phyloP scores from a whole-genome alignment of 2,888 invertebrate genomes.

The Philhelius pedissequus region DNA sequence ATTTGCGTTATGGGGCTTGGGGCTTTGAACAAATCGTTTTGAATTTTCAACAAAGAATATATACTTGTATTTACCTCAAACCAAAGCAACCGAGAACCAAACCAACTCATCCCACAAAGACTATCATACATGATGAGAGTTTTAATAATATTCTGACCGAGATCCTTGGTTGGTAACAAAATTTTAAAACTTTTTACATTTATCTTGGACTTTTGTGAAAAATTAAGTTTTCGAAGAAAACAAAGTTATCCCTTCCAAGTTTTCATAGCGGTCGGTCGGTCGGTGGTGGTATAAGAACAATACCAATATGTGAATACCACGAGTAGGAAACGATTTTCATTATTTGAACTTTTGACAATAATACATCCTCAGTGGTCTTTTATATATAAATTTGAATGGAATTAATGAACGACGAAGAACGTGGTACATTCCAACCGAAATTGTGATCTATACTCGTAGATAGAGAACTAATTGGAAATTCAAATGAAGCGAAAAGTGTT shows the following conservation, averaged over 20 bases:
- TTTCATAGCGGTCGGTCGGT: too few relatives aligned
- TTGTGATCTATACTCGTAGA: too few relatives aligned
- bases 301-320: too few relatives aligned
- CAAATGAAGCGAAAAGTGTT: not conserved
- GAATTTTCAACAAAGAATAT: not conserved
- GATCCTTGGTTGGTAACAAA: not conserved
- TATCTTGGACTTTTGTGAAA: slow-evolving; percentile 3
- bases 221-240: slow-evolving; percentile 4
- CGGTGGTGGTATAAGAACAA: not conserved
- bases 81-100: not conserved
- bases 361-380: not conserved
- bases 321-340: not conserved
- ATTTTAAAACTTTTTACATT: slow-evolving; percentile 25
- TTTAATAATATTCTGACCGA: not conserved
- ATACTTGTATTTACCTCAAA: not conserved
- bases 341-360: slow-evolving; percentile 6
- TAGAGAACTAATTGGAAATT: slow-evolving; percentile 14
- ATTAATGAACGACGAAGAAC: slow-evolving; percentile 13
- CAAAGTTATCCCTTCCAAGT: slow-evolving; percentile 14
- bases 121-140: not conserved
- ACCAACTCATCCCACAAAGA: not conserved
- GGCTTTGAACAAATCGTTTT: not conserved
- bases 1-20: not conserved
- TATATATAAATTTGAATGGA: slow-evolving; percentile 25
- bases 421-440: not conserved